Conservation (phyloP, 2,113 vertebrate species). For the Paedocypris sp. region DNA sequence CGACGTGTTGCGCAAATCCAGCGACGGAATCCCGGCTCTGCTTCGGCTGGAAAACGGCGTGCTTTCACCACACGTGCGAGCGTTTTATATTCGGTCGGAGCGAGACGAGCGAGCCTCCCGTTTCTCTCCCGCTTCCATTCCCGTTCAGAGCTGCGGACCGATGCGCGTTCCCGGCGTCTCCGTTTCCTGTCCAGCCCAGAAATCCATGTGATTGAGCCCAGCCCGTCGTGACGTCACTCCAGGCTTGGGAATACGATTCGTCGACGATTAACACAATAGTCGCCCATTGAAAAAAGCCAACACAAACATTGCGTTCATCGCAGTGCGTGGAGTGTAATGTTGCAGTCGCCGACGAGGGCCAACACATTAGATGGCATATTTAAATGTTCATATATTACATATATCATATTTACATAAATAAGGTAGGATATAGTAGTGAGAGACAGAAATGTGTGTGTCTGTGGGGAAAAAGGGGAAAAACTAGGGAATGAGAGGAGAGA, state of each 20-base stretch:
- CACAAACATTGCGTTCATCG: too few species aligned
- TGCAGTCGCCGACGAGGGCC: too few species aligned
- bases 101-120: conserved; percentile 5
- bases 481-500: too few species aligned
- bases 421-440: too few species aligned
- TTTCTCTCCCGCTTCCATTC: conserved; percentile 26
- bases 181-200: conserved; percentile 41
- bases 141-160: conserved; percentile 22
- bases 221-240: conserved; percentile 24
- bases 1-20: conserved; percentile 28
- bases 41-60: background rate
- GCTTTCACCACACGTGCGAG: background rate
- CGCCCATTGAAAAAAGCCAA: background rate
- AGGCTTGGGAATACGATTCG: background rate
- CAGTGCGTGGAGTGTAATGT: too few species aligned
- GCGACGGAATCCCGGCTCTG: background rate
- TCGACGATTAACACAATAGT: background rate
- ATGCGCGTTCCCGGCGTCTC: conserved; percentile 34
- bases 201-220: conserved; percentile 29
- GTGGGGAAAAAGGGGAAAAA: too few species aligned
- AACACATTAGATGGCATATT: too few species aligned
- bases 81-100: background rate
- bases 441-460: too few species aligned
- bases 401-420: too few species aligned
- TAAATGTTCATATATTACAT: too few species aligned